Evolutionary conservation across 2,888 invertebrate genomes (phyloP).

Genomic region (Hypsopygia costalis): DNA sequence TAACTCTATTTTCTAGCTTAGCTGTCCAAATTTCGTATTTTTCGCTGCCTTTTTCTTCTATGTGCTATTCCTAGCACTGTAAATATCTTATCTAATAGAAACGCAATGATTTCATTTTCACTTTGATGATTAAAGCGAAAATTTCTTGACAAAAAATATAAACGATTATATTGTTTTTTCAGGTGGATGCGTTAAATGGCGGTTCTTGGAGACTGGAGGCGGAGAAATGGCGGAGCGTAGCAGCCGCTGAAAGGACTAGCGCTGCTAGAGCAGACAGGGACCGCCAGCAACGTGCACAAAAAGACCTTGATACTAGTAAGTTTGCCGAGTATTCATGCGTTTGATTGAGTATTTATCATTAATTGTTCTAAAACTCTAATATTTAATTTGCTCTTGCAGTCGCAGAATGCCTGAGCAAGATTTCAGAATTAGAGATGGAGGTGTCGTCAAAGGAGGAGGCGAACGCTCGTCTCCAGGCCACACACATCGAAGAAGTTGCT

Average conservation of each 20-base stretch:
- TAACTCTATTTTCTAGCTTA: too few species aligned
- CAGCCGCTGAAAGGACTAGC: slow-evolving; percentile 64
- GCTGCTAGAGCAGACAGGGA: slow-evolving; percentile 71
- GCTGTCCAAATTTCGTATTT: too few species aligned
- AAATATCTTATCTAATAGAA: too few species aligned
- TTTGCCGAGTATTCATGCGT: slow-evolving; percentile 5
- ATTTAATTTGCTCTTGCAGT: slow-evolving; percentile 44
- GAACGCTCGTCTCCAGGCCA: slow-evolving; percentile 70
- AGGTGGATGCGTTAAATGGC: slow-evolving; percentile 74
- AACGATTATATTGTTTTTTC: slow-evolving; percentile 20
- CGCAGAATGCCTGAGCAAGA: slow-evolving; percentile 79
- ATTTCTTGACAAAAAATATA: too few species aligned
- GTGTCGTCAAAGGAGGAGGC: slow-evolving; percentile 74
- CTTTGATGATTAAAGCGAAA: too few species aligned
- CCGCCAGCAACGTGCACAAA: slow-evolving; percentile 69
- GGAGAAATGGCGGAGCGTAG: slow-evolving; percentile 71
- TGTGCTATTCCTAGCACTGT: too few species aligned
- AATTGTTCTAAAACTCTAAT: too few species aligned
- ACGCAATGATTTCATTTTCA: too few species aligned
- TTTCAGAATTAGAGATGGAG: slow-evolving; percentile 79
- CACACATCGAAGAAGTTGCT: slow-evolving; percentile 65
- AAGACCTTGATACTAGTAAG: slow-evolving; percentile 72
- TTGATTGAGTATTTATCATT: too few species aligned
- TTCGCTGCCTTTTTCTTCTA: too few species aligned
- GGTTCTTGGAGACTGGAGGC: slow-evolving; percentile 67